Conservation (phyloP, 2,113 vertebrate genomes). For the Butorides virescens region DNA sequence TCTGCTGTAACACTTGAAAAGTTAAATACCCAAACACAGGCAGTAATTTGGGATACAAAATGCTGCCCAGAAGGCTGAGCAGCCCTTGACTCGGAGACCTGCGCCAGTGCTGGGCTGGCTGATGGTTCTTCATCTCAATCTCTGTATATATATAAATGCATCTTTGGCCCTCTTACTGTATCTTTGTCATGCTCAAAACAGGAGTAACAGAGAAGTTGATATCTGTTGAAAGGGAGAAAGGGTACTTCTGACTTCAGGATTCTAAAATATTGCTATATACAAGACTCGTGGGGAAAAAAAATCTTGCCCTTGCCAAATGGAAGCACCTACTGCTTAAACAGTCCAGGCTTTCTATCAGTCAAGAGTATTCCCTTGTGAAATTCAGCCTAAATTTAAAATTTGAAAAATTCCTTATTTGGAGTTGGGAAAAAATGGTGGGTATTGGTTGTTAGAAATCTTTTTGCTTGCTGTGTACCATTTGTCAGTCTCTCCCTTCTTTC, state of each 20-base stretch:
- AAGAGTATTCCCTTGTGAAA: neutral
- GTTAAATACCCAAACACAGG: neutral
- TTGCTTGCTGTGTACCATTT: neutral
- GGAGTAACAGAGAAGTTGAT: neutral
- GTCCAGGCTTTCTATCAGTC: neutral
- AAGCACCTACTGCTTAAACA: neutral
- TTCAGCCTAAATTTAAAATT: neutral
- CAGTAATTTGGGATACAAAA: neutral
- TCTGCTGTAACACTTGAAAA: neutral
- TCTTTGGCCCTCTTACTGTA: neutral
- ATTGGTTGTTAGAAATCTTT: neutral
- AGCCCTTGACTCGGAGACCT: neutral
- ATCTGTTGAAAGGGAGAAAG: neutral
- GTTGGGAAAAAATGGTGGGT: neutral
- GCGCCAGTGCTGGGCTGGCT: neutral
- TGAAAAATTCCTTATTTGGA: neutral
- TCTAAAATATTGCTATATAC: neutral
- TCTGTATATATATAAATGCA: fast-evolving
- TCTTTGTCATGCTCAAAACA: neutral
- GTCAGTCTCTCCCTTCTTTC: neutral
- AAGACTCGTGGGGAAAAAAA: neutral
- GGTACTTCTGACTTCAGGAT: neutral
- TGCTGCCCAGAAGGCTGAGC: neutral
- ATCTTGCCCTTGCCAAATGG: neutral
- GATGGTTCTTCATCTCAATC: neutral